Evolutionary conservation across 2,888 invertebrate genomes (phyloP).

Genomic region (Nomada ferruginata): DNA sequence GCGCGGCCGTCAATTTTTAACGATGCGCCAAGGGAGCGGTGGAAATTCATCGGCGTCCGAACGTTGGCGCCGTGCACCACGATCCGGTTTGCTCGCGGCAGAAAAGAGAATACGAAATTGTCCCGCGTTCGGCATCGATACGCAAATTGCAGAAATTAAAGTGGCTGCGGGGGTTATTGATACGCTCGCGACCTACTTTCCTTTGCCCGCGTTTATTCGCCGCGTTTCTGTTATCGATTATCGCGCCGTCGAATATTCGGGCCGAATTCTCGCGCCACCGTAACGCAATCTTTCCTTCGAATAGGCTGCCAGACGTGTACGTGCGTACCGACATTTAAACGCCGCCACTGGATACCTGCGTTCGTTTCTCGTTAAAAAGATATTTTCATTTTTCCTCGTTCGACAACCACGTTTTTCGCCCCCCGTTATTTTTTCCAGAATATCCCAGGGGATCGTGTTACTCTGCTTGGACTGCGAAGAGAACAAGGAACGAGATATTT

Average conservation of each 20-base stretch:
- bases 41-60: neutral
- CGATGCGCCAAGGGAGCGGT: neutral
- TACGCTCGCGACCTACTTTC: constrained; percentile 27
- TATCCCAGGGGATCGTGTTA: neutral
- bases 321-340: neutral
- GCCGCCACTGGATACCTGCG: neutral
- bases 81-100: neutral
- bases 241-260: constrained; percentile 19
- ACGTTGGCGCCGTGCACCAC: neutral
- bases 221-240: constrained; percentile 39
- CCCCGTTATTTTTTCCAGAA: neutral
- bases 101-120: constrained; percentile 22
- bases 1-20: neutral
- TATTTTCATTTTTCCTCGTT: neutral
- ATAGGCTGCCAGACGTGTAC: neutral
- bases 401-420: neutral
- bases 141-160: constrained; percentile 41
- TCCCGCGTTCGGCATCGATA: constrained; percentile 27
- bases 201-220: constrained; percentile 31
- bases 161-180: constrained; percentile 33
- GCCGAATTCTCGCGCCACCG: neutral
- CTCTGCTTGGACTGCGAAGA: neutral
- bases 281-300: constrained; percentile 17
- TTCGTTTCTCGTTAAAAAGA: constrained; percentile 3
- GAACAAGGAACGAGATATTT: too few species aligned